phyloP scores from a whole-genome alignment of 1,140 invertebrate genomes.

The Polypedilum pembai region DNA sequence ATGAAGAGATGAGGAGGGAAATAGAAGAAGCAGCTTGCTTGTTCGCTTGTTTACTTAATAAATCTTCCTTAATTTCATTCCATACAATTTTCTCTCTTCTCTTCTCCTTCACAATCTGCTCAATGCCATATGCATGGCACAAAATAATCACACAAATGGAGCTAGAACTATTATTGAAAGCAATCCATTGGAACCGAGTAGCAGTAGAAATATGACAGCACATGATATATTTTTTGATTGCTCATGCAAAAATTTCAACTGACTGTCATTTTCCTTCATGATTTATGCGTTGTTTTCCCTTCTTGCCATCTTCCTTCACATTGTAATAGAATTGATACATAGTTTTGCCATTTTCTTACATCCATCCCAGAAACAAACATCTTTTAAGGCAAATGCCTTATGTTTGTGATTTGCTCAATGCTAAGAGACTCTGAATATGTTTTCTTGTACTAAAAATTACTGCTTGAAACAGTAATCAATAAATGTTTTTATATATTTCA shows the following conservation, averaged over 20 bases:
- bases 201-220: background rate
- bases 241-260: constrained; percentile 19
- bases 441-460: background rate
- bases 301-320: background rate
- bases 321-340: too few species aligned
- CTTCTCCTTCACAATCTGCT: background rate
- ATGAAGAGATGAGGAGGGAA: background rate
- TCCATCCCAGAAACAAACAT: background rate
- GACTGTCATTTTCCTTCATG: constrained; percentile 24
- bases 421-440: too few species aligned
- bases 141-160: too few species aligned
- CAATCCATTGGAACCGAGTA: background rate
- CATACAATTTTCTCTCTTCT: constrained; percentile 35
- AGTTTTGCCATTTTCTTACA: too few species aligned
- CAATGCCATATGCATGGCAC: background rate
- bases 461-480: too few species aligned
- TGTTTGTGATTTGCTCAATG: background rate
- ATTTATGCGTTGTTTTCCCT: constrained; percentile 22
- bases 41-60: constrained; percentile 24
- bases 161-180: background rate
- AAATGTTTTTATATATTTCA: too few species aligned
- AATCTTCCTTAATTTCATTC: constrained; percentile 19
- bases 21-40: background rate
- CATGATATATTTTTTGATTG: constrained; percentile 14
- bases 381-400: background rate